Conservation (phyloP, 1,140 invertebrate species). For the Pinna nobilis region DNA sequence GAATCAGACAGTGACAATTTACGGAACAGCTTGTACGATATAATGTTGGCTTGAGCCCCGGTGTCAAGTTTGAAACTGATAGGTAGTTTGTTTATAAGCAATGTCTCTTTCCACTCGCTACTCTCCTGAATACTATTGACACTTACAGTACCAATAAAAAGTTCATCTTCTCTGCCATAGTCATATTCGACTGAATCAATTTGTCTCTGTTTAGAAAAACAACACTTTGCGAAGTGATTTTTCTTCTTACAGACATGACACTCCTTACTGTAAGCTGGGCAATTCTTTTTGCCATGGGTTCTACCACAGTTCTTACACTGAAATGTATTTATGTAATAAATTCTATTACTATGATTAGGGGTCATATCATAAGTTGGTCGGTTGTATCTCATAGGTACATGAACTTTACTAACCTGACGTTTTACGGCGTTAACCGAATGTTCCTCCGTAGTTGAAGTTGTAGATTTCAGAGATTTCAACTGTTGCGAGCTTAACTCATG, state of each 20-base stretch:
- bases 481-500: constrained; percentile 5
- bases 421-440: neutral
- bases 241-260: constrained; percentile 23
- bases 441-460: neutral
- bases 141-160: constrained; percentile 24
- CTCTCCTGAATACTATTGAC: neutral
- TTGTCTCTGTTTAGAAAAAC: constrained; percentile 10
- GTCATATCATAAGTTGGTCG: too few relatives aligned
- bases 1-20: constrained; percentile 1
- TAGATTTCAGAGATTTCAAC: constrained; percentile 3
- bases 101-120: neutral
- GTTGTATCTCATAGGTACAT: too few relatives aligned
- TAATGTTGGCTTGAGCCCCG: constrained; percentile 33
- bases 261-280: constrained; percentile 19
- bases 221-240: constrained; percentile 20
- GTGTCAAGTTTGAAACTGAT: constrained; percentile 31
- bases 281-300: neutral
- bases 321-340: too few relatives aligned
- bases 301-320: constrained; percentile 25
- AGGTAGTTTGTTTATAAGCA: neutral
- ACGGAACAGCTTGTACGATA: constrained; percentile 11
- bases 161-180: constrained; percentile 5
- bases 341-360: too few relatives aligned
- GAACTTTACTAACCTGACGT: neutral
- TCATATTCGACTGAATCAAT: constrained; percentile 9